A percentile compares a stretch with the other conserved stretches of the same genome.
Evolutionary conservation across 1,140 invertebrate genomes (phyloP).

Genomic region (Nilaparvata lugens): DNA sequence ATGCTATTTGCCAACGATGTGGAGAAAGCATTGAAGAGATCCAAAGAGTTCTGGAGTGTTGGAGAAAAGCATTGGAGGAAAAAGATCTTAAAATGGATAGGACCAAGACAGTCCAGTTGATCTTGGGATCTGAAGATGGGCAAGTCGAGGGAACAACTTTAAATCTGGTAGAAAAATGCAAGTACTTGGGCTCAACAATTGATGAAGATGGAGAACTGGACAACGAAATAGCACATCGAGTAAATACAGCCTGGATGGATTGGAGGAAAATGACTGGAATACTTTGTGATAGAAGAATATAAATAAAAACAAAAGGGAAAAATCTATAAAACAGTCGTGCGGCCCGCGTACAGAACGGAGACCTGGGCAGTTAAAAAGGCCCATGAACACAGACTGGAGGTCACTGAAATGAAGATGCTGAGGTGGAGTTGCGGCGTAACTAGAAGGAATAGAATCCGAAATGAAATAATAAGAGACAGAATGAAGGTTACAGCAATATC

Average conservation of each 20-base stretch:
- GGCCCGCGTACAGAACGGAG: too few relatives aligned
- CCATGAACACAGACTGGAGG: too few relatives aligned
- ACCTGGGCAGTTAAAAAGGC: too few relatives aligned
- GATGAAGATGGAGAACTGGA: too few relatives aligned
- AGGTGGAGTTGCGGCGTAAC: too few relatives aligned
- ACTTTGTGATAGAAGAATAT: background rate
- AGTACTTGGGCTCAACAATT: background rate
- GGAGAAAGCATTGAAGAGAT: background rate
- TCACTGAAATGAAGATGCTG: too few relatives aligned
- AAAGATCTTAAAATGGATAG: background rate
- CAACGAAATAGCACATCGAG: background rate
- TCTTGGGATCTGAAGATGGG: background rate
- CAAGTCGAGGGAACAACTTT: background rate
- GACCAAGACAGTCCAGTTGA: slow-evolving; percentile 7
- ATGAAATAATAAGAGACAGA: too few relatives aligned
- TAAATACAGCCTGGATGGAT: slow-evolving; percentile 6
- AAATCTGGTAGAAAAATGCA: too few relatives aligned
- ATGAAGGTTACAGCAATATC: too few relatives aligned
- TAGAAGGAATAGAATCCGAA: too few relatives aligned
- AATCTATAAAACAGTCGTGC: too few relatives aligned
- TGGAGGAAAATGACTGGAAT: slow-evolving; percentile 9
- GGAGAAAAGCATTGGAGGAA: slow-evolving; percentile 3
- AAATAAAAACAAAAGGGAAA: too few relatives aligned
- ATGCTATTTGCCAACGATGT: slow-evolving; percentile 1
- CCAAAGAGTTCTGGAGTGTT: background rate